phyloP scores from a whole-genome alignment of 2,888 invertebrate species.

The Perdita meconis region DNA sequence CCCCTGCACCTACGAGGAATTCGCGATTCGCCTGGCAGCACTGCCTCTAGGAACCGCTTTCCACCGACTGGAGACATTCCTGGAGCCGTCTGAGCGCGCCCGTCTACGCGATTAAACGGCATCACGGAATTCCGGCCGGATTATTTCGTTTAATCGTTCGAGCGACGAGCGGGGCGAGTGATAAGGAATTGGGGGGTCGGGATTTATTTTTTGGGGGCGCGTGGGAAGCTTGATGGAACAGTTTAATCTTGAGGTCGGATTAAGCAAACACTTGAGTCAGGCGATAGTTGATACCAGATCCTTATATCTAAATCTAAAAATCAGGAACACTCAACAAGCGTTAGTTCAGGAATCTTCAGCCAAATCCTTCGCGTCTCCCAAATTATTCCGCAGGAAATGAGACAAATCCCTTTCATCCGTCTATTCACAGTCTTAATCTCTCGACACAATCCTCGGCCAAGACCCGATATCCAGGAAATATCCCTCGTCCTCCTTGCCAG shows the following conservation, averaged over 20 bases:
- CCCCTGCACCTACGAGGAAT: slow-evolving; percentile 78
- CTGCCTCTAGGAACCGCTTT: slow-evolving; percentile 37
- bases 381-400: not conserved
- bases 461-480: slow-evolving; percentile 3
- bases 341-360: not conserved
- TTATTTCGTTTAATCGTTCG: slow-evolving; percentile 52
- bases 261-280: no score
- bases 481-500: slow-evolving; percentile 11
- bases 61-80: slow-evolving; percentile 50
- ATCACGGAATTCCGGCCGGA: slow-evolving; percentile 52
- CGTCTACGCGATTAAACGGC: slow-evolving; percentile 47
- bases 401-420: not conserved
- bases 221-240: not conserved
- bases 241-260: not conserved
- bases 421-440: not conserved
- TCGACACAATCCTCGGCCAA: slow-evolving; percentile 5
- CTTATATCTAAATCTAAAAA: no score
- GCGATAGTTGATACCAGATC: no score
- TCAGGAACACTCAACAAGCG: not conserved
- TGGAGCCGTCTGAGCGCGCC: slow-evolving; percentile 32
- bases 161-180: not conserved
- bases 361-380: not conserved
- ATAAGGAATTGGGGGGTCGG: not conserved
- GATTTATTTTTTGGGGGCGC: not conserved
- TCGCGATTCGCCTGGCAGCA: slow-evolving; percentile 75